Base-by-base conservation (phyloP, 2,797 vertebrate genomes). In the Gymnoscopelus braueri region DNA sequence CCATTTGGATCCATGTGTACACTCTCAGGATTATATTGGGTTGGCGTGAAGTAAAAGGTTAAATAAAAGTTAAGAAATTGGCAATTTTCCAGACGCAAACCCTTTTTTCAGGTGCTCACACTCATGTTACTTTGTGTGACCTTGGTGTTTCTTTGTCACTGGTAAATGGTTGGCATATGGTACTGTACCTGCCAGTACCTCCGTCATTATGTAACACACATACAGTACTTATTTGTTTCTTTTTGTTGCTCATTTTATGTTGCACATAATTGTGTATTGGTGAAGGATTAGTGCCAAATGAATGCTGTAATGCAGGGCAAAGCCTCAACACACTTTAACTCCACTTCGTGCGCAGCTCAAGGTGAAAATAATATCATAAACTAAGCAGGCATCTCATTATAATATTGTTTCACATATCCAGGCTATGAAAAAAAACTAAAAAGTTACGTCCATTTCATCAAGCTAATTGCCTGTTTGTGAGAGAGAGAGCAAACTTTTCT, bases 391-490 rank as follows among this genome's bases (percentile, higher is more conserved):
- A 93, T 92, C 92, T 93, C 94, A 95, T 96, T 95, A 96, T 95
- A 94, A 95, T 96, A 97, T 95, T 93, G 89, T 94, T 96, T 96
- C 96, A 96, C 94, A 96, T 95, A 95, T 94, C 89, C 92, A 93
- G 93, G 93, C 92, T 91, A 93, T 81, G 50, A 67, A 95, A 93
- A 94, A 5, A 47, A 11, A 47, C 19, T 1, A 11, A 81, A 94
- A 95, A 95, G 85, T 84, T 94, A 92, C 92, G 92, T 92, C 93
- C 92, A 94, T 97, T 97, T 96, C 96, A 97, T 98, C 96, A 98
- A 96, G 95, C 95, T 97, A 98, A 98, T 97, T 98, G 96, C 95
- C 94, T 96, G 95, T 96, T 95, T 95, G 95, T 96, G 94, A 94
- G 93, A 96, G 94, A 94, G 93, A 93, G 95, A 96, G 95, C 95